A percentile compares a stretch with the other conserved stretches of the same genome.
Evolutionary conservation across 23 tunicate species (phyloP).

Genomic region (Botrylloides violaceus): DNA sequence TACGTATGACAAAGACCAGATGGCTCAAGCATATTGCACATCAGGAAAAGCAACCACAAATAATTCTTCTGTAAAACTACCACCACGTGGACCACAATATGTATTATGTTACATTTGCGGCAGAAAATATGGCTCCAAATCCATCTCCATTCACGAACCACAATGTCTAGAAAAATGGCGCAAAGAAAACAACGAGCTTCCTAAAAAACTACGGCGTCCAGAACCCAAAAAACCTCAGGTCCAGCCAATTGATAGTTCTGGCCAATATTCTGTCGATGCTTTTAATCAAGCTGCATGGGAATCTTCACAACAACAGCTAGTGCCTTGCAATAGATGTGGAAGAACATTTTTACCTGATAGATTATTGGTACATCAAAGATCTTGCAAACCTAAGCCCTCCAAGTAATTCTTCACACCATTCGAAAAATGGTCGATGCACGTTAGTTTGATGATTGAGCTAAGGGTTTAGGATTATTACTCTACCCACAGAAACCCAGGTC

Average conservation of each 20-base stretch:
- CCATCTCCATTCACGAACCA: constrained; percentile 79
- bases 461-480: too few relatives aligned
- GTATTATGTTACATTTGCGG: constrained; percentile 91
- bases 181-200: constrained; percentile 46
- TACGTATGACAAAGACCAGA: not conserved
- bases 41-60: not conserved
- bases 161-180: constrained; percentile 81
- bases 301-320: constrained; percentile 69
- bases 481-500: too few relatives aligned
- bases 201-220: constrained; percentile 57
- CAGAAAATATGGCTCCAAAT: constrained; percentile 74
- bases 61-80: not conserved
- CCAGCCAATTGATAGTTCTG: constrained; percentile 45
- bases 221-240: constrained; percentile 84
- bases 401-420: too few relatives aligned
- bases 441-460: too few relatives aligned
- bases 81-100: constrained; percentile 31
- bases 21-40: not conserved
- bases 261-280: constrained; percentile 64
- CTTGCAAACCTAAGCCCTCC: constrained; percentile 59
- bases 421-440: too few relatives aligned
- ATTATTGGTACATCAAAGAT: constrained; percentile 61
- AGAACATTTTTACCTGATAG: constrained; percentile 91
- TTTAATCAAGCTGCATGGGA: constrained; percentile 88
- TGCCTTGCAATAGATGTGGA: constrained; percentile 78